Evolutionary conservation across 2,888 invertebrate genomes (phyloP).

Genomic region (Calameuta pallipes): DNA sequence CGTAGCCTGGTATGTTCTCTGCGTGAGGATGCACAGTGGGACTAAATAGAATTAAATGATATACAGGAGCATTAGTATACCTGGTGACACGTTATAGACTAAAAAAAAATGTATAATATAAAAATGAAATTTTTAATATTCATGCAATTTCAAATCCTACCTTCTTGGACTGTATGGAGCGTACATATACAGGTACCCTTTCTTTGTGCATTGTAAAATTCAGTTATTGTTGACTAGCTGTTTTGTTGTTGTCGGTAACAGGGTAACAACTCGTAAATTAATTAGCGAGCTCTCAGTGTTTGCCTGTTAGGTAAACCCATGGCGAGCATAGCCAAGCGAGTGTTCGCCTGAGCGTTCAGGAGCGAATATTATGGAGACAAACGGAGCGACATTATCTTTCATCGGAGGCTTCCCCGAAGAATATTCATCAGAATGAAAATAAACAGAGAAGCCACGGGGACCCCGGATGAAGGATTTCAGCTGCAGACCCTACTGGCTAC

Average conservation of each 20-base stretch:
- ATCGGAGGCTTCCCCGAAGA: constrained; percentile 40
- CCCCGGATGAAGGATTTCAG: constrained; percentile 5
- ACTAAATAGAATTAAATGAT: not conserved
- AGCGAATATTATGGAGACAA: constrained; percentile 50
- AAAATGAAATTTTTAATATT: not conserved
- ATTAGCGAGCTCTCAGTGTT: constrained; percentile 47
- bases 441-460: constrained; percentile 22
- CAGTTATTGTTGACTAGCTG: not conserved
- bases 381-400: constrained; percentile 49
- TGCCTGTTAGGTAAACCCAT: constrained; percentile 44
- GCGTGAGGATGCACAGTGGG: not conserved
- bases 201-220: constrained; percentile 17
- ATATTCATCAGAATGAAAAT: constrained; percentile 47
- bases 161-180: not conserved
- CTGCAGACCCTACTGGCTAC: constrained; percentile 1
- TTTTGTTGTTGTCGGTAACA: constrained; percentile 38
- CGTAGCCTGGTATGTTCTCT: not conserved
- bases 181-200: not conserved
- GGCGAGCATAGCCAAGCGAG: constrained; percentile 30
- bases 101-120: not conserved
- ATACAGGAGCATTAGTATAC: not conserved
- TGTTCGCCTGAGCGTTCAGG: constrained; percentile 24
- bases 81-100: not conserved
- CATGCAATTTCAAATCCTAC: not conserved
- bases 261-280: constrained; percentile 52